These are phyloP conservation scores for Labia minor DNA, from an alignment of 2,888 invertebrate genomes.

Conservation along the genomic window DNA sequence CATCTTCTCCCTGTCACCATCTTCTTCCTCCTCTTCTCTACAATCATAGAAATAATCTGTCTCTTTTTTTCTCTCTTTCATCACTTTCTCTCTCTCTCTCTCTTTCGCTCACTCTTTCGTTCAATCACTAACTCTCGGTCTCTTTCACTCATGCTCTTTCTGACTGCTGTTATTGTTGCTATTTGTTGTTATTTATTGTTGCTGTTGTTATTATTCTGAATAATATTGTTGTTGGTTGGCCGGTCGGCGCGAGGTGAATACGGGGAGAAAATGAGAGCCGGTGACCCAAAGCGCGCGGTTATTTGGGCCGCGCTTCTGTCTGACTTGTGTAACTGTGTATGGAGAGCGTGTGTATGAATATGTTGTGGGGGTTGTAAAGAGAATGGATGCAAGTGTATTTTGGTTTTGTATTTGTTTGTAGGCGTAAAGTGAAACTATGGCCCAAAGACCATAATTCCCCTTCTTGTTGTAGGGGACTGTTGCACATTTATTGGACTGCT, in stretches of 20 bases:
- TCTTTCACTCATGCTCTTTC: not conserved
- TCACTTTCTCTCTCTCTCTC: constrained; percentile 16
- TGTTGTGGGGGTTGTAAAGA: not conserved
- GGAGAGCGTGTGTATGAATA: constrained; percentile 1
- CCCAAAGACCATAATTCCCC: not conserved
- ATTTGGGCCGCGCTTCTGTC: constrained; percentile 3
- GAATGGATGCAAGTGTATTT: constrained; percentile 2
- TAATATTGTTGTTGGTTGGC: not conserved
- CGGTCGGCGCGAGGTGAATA: constrained; percentile 1
- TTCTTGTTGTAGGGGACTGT: not conserved
- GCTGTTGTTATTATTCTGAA: not conserved
- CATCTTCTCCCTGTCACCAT: constrained; percentile 24
- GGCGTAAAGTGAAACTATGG: not conserved
- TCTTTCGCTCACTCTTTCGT: constrained; percentile 14
- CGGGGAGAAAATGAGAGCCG: constrained; percentile 13
- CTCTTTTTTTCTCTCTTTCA: constrained; percentile 16
- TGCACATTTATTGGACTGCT: constrained; percentile 18
- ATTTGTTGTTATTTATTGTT: not conserved
- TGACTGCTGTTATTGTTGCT: not conserved
- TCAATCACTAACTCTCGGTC: constrained; percentile 20
- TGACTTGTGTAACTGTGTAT: constrained; percentile 13
- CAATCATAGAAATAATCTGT: constrained; percentile 5
- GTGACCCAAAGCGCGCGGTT: constrained; percentile 5
- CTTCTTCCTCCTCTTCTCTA: constrained; percentile 16
- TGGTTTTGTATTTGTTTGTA: not conserved